These are phyloP conservation scores for Mirounga angustirostris DNA, from an alignment of 2,113 vertebrate species.

Conservation along the genomic window DNA sequence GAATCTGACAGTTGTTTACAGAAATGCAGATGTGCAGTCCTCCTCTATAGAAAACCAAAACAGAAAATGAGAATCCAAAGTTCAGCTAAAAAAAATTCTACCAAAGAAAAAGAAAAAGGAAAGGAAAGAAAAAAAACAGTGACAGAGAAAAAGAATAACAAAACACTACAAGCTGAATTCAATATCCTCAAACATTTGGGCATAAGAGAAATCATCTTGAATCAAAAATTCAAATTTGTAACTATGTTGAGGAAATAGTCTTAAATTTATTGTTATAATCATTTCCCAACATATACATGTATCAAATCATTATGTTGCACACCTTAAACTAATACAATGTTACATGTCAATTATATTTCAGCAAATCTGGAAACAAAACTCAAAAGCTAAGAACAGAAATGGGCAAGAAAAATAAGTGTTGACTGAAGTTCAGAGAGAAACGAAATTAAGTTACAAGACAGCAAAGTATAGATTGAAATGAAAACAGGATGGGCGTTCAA, in stretches of 20 bases:
- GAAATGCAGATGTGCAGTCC: neutral
- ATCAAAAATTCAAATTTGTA: neutral
- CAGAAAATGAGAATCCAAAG: neutral
- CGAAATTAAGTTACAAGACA: neutral
- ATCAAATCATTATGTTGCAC: neutral
- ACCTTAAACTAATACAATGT: neutral
- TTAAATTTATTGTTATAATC: neutral
- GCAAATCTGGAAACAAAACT: neutral
- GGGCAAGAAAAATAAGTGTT: neutral
- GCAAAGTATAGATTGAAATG: neutral
- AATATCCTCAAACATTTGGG: neutral
- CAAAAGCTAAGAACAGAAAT: constrained; percentile 2
- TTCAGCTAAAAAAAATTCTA: neutral
- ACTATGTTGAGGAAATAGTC: neutral
- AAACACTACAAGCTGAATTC: neutral
- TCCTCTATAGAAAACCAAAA: neutral
- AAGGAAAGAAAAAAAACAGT: neutral
- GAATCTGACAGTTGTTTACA: neutral
- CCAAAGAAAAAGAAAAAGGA: neutral
- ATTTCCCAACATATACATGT: neutral
- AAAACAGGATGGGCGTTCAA: neutral
- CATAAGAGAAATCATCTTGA: neutral
- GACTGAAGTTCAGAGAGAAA: neutral
- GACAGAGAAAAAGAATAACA: neutral
- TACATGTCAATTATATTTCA: neutral